Evolutionary conservation across 1,140 invertebrate species (phyloP).

Genomic region (Drosophila ironensis): DNA sequence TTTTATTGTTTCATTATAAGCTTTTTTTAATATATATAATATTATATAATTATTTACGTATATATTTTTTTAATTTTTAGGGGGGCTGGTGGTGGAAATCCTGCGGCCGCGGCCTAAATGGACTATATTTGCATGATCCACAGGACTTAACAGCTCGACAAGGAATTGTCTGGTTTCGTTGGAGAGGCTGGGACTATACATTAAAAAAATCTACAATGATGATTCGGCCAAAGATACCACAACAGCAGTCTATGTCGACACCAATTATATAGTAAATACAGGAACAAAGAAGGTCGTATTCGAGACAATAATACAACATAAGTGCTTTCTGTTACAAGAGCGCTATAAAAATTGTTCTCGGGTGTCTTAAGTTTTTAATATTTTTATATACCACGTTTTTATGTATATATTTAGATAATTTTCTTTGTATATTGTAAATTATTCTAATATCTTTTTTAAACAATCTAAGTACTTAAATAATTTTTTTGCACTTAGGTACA

Average conservation of each 20-base stretch:
- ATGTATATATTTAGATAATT: no score
- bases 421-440: no score
- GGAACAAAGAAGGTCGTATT: not conserved
- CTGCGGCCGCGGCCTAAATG: constrained; percentile 93
- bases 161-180: constrained; percentile 96
- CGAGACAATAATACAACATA: no score
- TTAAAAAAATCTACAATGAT: constrained; percentile 94
- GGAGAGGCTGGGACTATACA: constrained; percentile 96
- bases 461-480: no score
- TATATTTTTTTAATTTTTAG: constrained; percentile 31
- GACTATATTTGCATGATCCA: constrained; percentile 93
- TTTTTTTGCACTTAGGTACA: no score
- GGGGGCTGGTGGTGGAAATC: constrained; percentile 98
- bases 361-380: no score
- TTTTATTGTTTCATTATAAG: no score
- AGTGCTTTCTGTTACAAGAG: no score
- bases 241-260: constrained; percentile 50
- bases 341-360: no score
- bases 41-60: constrained; percentile 22
- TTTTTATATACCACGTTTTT: no score
- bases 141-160: constrained; percentile 94
- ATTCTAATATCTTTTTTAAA: no score
- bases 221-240: constrained; percentile 87
- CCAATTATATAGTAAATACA: constrained; percentile 23
- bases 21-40: not conserved